Conservation (phyloP, 1,140 invertebrate genomes). For the Paracyclopina nana region DNA sequence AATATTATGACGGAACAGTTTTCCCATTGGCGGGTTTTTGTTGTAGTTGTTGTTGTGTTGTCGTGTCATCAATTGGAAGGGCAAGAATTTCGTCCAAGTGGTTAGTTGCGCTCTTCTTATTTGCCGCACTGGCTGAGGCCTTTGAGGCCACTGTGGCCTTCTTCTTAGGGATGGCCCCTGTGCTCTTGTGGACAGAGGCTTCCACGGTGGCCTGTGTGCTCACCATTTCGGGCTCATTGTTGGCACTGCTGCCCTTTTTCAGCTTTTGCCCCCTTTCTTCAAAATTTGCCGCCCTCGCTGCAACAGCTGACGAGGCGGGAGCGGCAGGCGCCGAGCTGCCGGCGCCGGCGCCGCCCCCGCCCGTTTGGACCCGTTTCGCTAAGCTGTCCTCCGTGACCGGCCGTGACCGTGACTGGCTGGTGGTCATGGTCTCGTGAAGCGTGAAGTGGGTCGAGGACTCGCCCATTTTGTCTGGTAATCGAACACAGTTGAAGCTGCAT, state of each 20-base stretch:
- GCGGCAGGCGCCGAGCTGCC: not conserved
- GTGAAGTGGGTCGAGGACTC: not conserved
- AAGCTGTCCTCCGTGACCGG: no score
- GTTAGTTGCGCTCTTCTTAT: not conserved
- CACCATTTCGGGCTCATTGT: not conserved
- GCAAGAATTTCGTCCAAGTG: slow-evolving; percentile 1
- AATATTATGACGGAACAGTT: no score
- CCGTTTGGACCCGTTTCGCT: no score
- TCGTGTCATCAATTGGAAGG: slow-evolving; percentile 15
- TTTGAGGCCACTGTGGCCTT: not conserved
- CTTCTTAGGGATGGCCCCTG: not conserved
- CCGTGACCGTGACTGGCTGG: no score
- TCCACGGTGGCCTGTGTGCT: not conserved
- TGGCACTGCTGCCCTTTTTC: not conserved
- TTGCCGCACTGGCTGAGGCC: not conserved
- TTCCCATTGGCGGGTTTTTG: no score
- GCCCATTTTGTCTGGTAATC: not conserved
- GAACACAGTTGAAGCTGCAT: not conserved
- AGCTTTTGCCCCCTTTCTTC: not conserved
- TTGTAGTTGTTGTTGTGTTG: no score
- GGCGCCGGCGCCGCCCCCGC: not conserved
- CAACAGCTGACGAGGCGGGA: not conserved
- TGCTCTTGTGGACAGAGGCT: not conserved
- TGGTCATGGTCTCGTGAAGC: not conserved
- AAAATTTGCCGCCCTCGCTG: not conserved